A percentile compares a stretch with the other conserved stretches of the same genome.
phyloP scores from a whole-genome alignment of 2,888 invertebrate species.

The Protonemura montana region DNA sequence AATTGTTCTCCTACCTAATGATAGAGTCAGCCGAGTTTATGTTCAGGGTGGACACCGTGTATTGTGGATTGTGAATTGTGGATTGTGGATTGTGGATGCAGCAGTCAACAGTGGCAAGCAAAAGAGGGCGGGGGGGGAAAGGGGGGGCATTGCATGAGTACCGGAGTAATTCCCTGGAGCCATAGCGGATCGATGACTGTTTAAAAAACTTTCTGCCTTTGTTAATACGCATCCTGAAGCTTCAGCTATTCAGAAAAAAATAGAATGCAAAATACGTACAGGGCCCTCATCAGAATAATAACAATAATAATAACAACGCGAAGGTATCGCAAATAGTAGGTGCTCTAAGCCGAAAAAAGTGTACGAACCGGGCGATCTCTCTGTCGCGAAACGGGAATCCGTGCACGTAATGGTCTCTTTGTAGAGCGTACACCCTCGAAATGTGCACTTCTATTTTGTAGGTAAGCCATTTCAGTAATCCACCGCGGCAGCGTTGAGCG shows the following conservation, averaged over 20 bases:
- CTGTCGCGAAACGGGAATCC: not conserved
- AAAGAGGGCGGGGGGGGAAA: not conserved
- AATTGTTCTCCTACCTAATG: not conserved
- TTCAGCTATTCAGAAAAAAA: slow-evolving; percentile 5
- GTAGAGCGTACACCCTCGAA: not conserved
- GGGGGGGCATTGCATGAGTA: not conserved
- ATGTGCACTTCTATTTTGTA: not conserved
- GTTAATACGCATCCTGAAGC: slow-evolving; percentile 7
- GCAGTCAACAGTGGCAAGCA: not conserved
- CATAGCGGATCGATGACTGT: not conserved
- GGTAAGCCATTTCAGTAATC: not conserved
- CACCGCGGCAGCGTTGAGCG: not conserved
- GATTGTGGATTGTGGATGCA: slow-evolving; percentile 2
- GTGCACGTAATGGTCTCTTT: not conserved
- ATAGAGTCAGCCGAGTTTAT: not conserved
- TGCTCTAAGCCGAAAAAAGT: not conserved
- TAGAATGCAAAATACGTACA: not conserved
- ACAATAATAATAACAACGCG: not conserved
- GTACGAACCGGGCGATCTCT: not conserved
- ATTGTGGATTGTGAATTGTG: not conserved
- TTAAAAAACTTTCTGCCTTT: slow-evolving; percentile 12
- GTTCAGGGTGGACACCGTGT: too few species aligned
- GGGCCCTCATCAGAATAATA: not conserved
- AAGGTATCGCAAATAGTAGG: not conserved
- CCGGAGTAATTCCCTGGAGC: not conserved